Base-by-base conservation (phyloP, 2,113 vertebrate species). In the Myxocyprinus asiaticus region DNA sequence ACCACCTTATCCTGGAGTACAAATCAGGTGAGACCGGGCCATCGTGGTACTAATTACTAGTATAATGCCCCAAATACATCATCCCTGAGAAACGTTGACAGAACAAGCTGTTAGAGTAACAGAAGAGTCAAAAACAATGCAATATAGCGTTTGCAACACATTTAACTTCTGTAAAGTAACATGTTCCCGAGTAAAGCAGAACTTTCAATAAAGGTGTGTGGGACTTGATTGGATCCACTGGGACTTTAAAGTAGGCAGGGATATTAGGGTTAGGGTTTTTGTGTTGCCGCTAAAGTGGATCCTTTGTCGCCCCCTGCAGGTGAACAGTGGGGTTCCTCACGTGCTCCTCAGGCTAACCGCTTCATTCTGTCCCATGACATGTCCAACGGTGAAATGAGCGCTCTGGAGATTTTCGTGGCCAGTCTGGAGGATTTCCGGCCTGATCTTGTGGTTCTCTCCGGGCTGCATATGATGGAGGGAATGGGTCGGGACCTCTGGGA, bases 381-480 rank as follows among this genome's bases (percentile, higher is more conserved):
- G 47, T 95, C 97, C 63, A 99, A 99, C 1, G 96, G 96, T 0
- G 95, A 91, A 87, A 96, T 99, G 92, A 97, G 93, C 65, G 92
- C 91, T 47, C 90, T 99, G 89, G 97, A 99, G 89, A 94, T 93
- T 7, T 96, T 99, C 44, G 92, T 97, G 86, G 93, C 94, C 50
- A 99, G 95, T 85, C 85, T 99, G 89, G 96, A 99, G 43, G 96
- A 98, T 75, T 99, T 99, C 80, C 91, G 94, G 85, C 97, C 98
- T 0, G 95, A 98, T n/a, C 90, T 99, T 50, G 95, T 99, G 76
- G 96, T 99, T n/a, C 94, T 99, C 67, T 99, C 97, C 0, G 98
- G 98, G 10, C 90, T 99, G 53, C 98, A 99, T 89, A 99, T 99
- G 98, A 98, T 99, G 97, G 98, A 99, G 83, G 97, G 98, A 51